Evolutionary conservation across 2,888 invertebrate species (phyloP).

Genomic region (Metalampra italica): DNA sequence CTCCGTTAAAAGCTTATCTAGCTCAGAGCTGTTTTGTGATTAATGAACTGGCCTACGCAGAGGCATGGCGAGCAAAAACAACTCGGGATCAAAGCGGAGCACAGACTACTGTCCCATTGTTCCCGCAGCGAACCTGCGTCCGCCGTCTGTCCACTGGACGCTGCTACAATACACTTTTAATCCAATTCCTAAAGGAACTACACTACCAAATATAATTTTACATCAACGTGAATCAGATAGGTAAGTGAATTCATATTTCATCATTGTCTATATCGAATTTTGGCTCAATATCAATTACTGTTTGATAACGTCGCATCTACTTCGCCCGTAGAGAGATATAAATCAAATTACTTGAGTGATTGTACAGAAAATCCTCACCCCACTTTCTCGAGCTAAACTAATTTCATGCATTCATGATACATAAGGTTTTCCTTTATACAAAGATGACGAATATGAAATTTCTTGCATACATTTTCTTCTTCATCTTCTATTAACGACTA

Average conservation of each 20-base stretch:
- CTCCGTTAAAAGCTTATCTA: slow-evolving; percentile 52
- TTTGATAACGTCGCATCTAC: background rate
- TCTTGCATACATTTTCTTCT: too few relatives aligned
- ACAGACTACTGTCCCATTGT: slow-evolving; percentile 44
- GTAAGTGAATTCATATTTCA: too few relatives aligned
- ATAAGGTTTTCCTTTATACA: too few relatives aligned
- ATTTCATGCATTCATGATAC: background rate
- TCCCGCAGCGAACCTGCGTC: slow-evolving; percentile 33
- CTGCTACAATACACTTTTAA: slow-evolving; percentile 25
- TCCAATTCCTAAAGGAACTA: background rate
- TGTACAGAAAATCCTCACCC: background rate
- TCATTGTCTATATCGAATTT: background rate
- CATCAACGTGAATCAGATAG: background rate
- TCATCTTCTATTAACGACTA: too few relatives aligned
- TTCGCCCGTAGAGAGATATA: background rate
- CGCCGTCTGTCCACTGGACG: slow-evolving; percentile 27
- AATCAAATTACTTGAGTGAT: background rate
- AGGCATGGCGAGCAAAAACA: slow-evolving; percentile 54
- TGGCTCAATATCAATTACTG: background rate
- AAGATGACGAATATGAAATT: too few relatives aligned
- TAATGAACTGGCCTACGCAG: slow-evolving; percentile 64
- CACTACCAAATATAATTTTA: background rate
- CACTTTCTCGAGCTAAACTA: background rate
- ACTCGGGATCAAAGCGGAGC: slow-evolving; percentile 52
- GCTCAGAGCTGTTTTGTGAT: slow-evolving; percentile 62